Evolutionary conservation across 1,140 invertebrate genomes (phyloP).

Genomic region (Tachypleus tridentatus): DNA sequence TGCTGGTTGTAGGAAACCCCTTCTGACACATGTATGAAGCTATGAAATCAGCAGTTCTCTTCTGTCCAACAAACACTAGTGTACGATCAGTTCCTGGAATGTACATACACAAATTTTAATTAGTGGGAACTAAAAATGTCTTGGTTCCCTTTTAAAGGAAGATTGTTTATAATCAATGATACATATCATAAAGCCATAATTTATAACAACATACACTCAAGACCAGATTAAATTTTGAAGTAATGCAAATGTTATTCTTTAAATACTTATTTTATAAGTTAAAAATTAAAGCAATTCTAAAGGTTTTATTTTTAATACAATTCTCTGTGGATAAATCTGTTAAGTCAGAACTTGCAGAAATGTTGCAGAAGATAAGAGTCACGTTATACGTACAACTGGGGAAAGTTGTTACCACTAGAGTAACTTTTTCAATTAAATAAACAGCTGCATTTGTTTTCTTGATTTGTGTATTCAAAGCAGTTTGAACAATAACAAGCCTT

Average conservation of each 20-base stretch:
- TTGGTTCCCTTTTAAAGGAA: too few species aligned
- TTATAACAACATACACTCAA: conserved; percentile 12
- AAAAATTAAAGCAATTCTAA: not conserved
- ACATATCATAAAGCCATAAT: not conserved
- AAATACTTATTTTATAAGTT: not conserved
- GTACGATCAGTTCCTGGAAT: conserved; percentile 33
- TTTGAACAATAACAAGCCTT: not conserved
- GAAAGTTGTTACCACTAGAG: not conserved
- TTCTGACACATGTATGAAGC: conserved; percentile 57
- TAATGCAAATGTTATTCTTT: not conserved
- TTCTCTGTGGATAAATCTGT: too few species aligned
- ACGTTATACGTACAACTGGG: not conserved
- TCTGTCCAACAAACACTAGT: conserved; percentile 81
- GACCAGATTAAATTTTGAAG: conserved; percentile 10
- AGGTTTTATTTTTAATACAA: too few species aligned
- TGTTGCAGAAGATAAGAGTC: not conserved
- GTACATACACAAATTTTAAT: too few species aligned
- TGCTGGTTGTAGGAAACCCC: conserved; percentile 63
- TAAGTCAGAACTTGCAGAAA: too few species aligned
- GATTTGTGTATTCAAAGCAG: not conserved
- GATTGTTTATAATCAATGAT: too few species aligned
- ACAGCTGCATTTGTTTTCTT: not conserved
- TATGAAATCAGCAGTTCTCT: conserved; percentile 78
- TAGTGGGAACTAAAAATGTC: too few species aligned
- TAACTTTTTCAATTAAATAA: not conserved